Evolutionary conservation across 2,888 invertebrate genomes (phyloP), one percentile per base, ranked within the genome.

Genomic region (Aphrophora alni): DNA sequence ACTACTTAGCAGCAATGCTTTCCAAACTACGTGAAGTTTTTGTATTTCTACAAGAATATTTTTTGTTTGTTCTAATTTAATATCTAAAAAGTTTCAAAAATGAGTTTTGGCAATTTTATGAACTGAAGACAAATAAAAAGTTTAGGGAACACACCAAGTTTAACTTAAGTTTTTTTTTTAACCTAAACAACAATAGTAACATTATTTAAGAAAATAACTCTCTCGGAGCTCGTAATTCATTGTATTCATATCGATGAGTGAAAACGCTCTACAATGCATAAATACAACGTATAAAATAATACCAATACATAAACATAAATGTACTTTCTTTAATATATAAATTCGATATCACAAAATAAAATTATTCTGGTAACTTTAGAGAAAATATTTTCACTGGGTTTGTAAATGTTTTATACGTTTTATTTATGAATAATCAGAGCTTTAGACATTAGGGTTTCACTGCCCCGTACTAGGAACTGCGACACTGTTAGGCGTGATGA

Each of bases 391-490:
- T 33, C 33, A 33, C 33, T 33, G 33, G 33, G 8, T 33, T 33
- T 33, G 33, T 33, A 33, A 33, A 33, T 33, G n/a, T 59, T 7
- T 21, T 59, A 59, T 21, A 59, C 59, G 59, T 59, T 59, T 21
- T 59, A 59, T 59, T 59, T 14, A 44, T 7, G 59, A 59, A 21
- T 14, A 7, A 14, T 44, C 1, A 44, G 14, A 44, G 17, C 21
- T 72, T 28, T 14, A 21, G 73, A 76, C 59, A 24, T 78, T 26
- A 70, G 59, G 24, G 74, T 51, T 44, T 82, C 82, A 84, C 82
- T 84, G 84, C 33, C 84, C 84, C 27, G 85, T 82, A 74, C 84
- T 83, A 24, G 85, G 85, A 70, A 85, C 84, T 51, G 85, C 83
- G 75, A 85, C 83, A 33, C 81, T 79, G 77, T 81, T 80, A 14